Conservation (phyloP, 2,797 vertebrate species). For the Synanceia verrucosa region DNA sequence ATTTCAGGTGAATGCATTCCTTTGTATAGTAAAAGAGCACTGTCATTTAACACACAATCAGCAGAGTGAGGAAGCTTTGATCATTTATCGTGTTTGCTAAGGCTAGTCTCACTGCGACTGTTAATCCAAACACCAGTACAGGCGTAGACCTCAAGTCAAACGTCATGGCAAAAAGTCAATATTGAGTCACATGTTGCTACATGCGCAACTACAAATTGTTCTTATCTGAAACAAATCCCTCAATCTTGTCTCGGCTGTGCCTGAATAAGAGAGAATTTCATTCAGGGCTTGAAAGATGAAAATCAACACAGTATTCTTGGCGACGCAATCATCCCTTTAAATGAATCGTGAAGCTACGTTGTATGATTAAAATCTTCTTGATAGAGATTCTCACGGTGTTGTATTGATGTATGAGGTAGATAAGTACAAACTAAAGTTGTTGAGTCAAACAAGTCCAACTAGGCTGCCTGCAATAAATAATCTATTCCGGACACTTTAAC, state of each 20-base stretch:
- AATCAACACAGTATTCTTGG: neutral
- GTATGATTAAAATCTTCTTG: neutral
- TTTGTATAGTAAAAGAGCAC: constrained; percentile 9
- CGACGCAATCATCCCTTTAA: neutral
- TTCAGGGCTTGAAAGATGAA: neutral
- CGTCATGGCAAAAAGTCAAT: constrained; percentile 25
- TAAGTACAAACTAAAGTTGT: neutral
- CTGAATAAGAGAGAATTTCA: neutral
- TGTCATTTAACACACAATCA: constrained; percentile 23
- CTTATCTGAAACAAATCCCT: neutral
- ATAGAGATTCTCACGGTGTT: neutral
- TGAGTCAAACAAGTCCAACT: neutral
- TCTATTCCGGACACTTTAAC: neutral
- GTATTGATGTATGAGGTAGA: neutral
- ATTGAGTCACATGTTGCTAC: constrained; percentile 21
- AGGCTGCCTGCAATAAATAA: neutral
- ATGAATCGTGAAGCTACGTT: neutral
- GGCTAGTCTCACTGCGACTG: neutral
- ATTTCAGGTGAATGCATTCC: constrained; percentile 20
- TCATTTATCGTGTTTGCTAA: constrained; percentile 25
- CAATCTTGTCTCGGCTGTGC: neutral
- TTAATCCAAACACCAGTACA: neutral
- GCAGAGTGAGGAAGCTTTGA: constrained; percentile 13
- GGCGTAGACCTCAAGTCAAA: constrained; percentile 8
- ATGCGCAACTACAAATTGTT: neutral